Conservation (phyloP, 2,888 invertebrate genomes). For the Prosopocoilus inquinatus region DNA sequence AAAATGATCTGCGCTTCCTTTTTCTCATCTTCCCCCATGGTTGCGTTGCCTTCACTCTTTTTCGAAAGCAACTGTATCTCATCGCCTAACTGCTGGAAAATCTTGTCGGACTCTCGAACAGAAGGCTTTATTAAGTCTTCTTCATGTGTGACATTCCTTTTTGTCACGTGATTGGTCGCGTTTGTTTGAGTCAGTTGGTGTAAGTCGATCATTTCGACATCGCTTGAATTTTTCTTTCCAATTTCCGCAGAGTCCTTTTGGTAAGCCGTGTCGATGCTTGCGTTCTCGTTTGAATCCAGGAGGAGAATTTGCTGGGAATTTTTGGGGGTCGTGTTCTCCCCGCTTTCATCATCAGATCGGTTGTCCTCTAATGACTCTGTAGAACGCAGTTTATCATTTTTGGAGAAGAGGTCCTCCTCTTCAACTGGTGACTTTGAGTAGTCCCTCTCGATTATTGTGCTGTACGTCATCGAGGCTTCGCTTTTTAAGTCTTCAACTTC, state of each 20-base stretch:
- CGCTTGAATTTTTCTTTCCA: constrained; percentile 38
- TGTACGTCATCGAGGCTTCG: neutral
- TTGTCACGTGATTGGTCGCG: constrained; percentile 7
- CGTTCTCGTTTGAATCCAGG: constrained; percentile 39
- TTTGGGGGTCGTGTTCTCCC: constrained; percentile 39
- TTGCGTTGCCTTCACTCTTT: constrained; percentile 21
- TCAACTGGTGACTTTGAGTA: constrained; percentile 20
- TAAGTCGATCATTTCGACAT: constrained; percentile 40
- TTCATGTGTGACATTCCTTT: constrained; percentile 24
- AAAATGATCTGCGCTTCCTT: constrained; percentile 42
- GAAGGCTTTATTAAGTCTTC: constrained; percentile 12
- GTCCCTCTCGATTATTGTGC: neutral
- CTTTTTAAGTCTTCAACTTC: constrained; percentile 12
- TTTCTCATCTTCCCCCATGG: constrained; percentile 34
- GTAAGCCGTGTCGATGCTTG: constrained; percentile 39
- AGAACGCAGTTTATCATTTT: constrained; percentile 14
- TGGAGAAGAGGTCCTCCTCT: constrained; percentile 10
- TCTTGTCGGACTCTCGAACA: constrained; percentile 18
- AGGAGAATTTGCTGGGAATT: constrained; percentile 29
- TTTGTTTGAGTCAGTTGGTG: constrained; percentile 19
- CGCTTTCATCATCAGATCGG: constrained; percentile 34
- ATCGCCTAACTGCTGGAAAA: constrained; percentile 39
- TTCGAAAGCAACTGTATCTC: constrained; percentile 32
- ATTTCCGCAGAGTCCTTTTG: constrained; percentile 30
- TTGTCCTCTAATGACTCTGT: constrained; percentile 37